Evolutionary conservation across 2,113 vertebrate species (phyloP).

Genomic region (Sitta europaea): DNA sequence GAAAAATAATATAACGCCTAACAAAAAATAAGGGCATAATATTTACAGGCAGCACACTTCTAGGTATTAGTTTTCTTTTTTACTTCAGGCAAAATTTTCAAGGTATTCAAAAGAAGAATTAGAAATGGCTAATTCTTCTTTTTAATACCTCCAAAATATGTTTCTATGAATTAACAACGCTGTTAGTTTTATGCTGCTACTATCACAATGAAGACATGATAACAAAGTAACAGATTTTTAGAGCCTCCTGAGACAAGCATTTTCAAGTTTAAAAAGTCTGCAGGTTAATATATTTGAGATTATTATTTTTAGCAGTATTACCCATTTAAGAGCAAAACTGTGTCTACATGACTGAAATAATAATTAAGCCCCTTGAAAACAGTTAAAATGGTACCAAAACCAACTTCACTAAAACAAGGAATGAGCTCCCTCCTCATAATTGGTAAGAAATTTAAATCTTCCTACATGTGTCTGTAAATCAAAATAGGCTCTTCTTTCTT

Average conservation of each 20-base stretch:
- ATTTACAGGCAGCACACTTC: neutral
- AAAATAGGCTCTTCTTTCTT: conserved; percentile 96
- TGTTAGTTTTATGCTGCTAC: neutral
- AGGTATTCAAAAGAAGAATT: neutral
- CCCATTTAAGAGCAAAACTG: neutral
- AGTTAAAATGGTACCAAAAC: neutral
- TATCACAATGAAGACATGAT: neutral
- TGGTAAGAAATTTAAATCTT: neutral
- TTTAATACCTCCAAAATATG: too few relatives aligned
- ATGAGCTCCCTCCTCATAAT: neutral
- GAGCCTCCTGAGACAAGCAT: neutral
- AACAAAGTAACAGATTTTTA: neutral
- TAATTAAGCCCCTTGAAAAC: neutral
- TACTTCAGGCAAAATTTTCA: neutral
- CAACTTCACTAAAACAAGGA: neutral
- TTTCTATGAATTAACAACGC: neutral
- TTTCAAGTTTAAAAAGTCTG: neutral
- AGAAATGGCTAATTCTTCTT: too few relatives aligned
- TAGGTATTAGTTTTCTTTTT: neutral
- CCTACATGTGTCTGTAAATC: conserved; percentile 97
- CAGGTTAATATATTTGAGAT: neutral
- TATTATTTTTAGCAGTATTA: neutral
- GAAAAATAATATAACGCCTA: neutral
- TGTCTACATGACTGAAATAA: neutral
- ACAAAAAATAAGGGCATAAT: neutral